Percentiles rank a stretch among this genome's conserved stretches.
Evolutionary conservation across 1,140 invertebrate species (phyloP).

Genomic region (Bombus huntii): DNA sequence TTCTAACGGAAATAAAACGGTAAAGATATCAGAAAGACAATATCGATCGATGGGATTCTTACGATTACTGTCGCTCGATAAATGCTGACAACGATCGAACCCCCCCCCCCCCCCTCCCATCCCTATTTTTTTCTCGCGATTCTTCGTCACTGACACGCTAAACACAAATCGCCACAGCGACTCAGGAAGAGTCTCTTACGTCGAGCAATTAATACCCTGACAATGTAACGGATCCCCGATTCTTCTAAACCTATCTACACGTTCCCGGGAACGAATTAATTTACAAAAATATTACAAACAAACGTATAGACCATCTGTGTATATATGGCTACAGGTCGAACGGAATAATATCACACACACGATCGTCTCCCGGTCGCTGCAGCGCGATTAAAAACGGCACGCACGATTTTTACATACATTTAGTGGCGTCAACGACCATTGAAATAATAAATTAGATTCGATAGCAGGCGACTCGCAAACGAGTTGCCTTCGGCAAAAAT

Average conservation of each 20-base stretch:
- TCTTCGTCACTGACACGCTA: background rate
- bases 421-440: background rate
- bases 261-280: slow-evolving; percentile 47
- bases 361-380: slow-evolving; percentile 19
- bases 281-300: slow-evolving; percentile 56
- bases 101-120: rapidly evolving
- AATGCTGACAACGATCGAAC: background rate
- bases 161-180: slow-evolving; percentile 4
- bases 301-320: slow-evolving; percentile 19
- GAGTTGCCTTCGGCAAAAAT: background rate
- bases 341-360: slow-evolving; percentile 46
- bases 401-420: slow-evolving; percentile 6
- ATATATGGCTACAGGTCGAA: slow-evolving; percentile 19
- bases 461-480: background rate
- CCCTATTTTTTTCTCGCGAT: background rate
- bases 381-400: background rate
- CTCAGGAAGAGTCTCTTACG: slow-evolving; percentile 11
- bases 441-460: slow-evolving; percentile 20
- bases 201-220: slow-evolving; percentile 40
- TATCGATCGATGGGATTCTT: background rate
- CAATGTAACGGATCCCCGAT: slow-evolving; percentile 22
- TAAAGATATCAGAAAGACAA: background rate
- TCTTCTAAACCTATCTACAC: slow-evolving; percentile 40
- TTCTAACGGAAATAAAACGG: background rate
- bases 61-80: background rate